These are phyloP conservation scores for Dasysyrphus albostriatus DNA, from an alignment of 2,888 invertebrate genomes.

Conservation along the genomic window DNA sequence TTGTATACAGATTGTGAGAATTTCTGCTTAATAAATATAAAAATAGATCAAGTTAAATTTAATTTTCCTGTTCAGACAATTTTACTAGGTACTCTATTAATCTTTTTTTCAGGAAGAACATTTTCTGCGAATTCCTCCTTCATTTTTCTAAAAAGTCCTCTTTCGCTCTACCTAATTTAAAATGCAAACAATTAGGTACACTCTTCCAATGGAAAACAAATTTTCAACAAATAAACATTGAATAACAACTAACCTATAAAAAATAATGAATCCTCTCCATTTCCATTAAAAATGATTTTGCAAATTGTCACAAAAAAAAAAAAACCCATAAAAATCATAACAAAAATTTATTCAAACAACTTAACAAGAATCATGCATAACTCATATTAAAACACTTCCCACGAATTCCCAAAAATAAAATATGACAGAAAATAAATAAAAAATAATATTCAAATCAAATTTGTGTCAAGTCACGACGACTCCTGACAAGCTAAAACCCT, in stretches of 20 bases:
- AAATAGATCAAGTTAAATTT: no score
- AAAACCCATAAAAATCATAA: background rate
- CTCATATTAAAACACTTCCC: slow-evolving; percentile 21
- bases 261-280: background rate
- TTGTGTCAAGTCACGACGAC: slow-evolving; percentile 73
- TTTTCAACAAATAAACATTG: background rate
- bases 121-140: no score
- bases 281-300: background rate
- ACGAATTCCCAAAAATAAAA: slow-evolving; percentile 3
- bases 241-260: background rate
- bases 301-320: slow-evolving; percentile 4
- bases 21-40: no score
- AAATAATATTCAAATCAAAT: slow-evolving; percentile 65
- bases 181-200: no score
- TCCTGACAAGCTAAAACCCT: slow-evolving; percentile 46
- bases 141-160: no score
- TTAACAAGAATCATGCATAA: slow-evolving; percentile 35
- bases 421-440: slow-evolving; percentile 31
- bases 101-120: no score
- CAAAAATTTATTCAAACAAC: slow-evolving; percentile 41
- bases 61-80: no score
- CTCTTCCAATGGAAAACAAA: background rate
- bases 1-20: no score
- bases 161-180: no score
- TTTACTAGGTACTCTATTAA: no score